phyloP scores from a whole-genome alignment of 2,113 vertebrate genomes.

The Lipophrys pholis region DNA sequence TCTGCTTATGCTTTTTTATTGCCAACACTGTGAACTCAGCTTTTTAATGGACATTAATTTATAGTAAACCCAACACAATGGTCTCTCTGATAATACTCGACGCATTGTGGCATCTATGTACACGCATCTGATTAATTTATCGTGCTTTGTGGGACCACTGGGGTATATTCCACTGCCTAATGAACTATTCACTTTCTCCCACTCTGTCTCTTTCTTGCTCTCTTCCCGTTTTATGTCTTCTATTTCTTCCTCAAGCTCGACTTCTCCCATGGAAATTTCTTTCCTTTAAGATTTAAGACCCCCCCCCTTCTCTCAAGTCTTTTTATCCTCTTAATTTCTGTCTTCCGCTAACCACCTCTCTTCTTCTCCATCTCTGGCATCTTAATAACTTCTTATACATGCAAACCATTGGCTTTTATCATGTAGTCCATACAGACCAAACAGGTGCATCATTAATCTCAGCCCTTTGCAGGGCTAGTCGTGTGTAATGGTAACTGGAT shows the following conservation, averaged over 20 bases:
- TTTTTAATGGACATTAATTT: conserved; percentile 53
- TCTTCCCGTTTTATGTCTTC: conserved; percentile 14
- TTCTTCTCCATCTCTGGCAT: conserved; percentile 30
- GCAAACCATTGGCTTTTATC: conserved; percentile 62
- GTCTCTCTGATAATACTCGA: conserved; percentile 51
- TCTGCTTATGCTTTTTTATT: conserved; percentile 36
- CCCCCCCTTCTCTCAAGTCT: conserved; percentile 5
- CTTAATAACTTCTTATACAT: conserved; percentile 65
- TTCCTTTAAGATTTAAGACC: not conserved
- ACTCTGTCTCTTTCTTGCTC: not conserved
- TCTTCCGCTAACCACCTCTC: conserved; percentile 25
- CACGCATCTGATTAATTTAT: conserved; percentile 56
- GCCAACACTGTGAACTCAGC: conserved; percentile 39
- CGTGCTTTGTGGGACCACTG: conserved; percentile 50
- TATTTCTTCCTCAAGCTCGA: not conserved
- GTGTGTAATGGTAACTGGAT: conserved; percentile 71
- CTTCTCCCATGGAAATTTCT: not conserved
- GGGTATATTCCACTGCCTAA: conserved; percentile 38
- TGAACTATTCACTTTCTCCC: conserved; percentile 35
- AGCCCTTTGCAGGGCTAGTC: conserved; percentile 57
- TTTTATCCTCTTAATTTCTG: conserved; percentile 28
- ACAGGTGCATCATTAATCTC: conserved; percentile 76
- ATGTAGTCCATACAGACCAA: conserved; percentile 61
- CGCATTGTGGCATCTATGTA: conserved; percentile 40
- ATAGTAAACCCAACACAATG: conserved; percentile 65